A percentile compares a stretch with the other conserved stretches of the same genome.
Evolutionary conservation across 2,113 vertebrate genomes (phyloP).

Genomic region (Melanerpes aurifrons): DNA sequence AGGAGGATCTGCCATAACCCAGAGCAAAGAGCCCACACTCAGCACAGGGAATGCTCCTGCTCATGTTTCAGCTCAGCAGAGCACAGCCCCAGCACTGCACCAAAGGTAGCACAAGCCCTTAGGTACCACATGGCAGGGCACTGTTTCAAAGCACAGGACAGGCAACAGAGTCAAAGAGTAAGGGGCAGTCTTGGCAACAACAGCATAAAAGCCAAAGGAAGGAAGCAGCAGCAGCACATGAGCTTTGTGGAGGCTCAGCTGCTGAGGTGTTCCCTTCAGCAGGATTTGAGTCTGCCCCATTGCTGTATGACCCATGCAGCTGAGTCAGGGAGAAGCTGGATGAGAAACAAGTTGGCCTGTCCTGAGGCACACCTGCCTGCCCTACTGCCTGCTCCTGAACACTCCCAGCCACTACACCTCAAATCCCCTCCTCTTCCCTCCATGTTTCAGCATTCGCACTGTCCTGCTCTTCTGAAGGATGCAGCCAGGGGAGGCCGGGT

Average conservation of each 20-base stretch:
- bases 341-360: fast-evolving
- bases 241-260: not conserved
- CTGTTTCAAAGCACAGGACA: not conserved
- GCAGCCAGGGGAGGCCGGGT: not conserved
- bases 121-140: not conserved
- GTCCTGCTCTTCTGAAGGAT: slow-evolving; percentile 47
- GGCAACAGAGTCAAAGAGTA: fast-evolving
- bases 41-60: not conserved
- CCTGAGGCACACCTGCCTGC: not conserved
- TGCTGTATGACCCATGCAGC: not conserved
- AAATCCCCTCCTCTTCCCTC: not conserved
- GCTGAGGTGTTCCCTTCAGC: not conserved
- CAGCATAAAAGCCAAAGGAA: not conserved
- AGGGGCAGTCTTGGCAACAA: not conserved
- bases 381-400: not conserved
- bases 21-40: not conserved
- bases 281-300: not conserved
- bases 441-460: slow-evolving; percentile 38
- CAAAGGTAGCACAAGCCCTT: not conserved
- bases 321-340: not conserved
- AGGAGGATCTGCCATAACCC: not conserved
- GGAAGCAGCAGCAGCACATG: not conserved
- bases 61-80: not conserved
- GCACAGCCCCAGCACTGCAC: fast-evolving
- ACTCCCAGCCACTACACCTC: not conserved